Evolutionary conservation across 2,797 vertebrate species (phyloP).

Genomic region (Buceros bicornis): DNA sequence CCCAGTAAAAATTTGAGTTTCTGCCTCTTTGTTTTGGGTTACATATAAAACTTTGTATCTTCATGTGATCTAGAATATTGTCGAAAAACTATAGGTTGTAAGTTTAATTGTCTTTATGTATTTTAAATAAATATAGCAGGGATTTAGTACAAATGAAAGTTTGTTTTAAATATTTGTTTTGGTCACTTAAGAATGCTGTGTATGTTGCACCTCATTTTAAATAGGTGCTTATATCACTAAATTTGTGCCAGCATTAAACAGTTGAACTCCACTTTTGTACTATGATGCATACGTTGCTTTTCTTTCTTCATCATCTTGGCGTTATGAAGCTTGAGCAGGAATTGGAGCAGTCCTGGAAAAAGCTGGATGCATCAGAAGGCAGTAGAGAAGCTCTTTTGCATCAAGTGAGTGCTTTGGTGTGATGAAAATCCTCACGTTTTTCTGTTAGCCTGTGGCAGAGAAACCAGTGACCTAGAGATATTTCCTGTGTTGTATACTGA

Average conservation of each 20-base stretch:
- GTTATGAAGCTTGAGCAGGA: conserved; percentile 87
- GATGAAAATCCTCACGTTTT: conserved; percentile 30
- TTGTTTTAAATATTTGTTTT: neutral
- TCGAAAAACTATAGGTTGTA: neutral
- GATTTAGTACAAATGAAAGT: neutral
- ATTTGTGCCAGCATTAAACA: neutral
- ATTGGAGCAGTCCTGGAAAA: conserved; percentile 83
- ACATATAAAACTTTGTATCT: neutral
- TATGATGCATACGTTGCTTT: neutral
- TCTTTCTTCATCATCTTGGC: conserved; percentile 14
- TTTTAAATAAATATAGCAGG: neutral
- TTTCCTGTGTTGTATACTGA: neutral
- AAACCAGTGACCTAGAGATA: neutral
- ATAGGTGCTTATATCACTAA: neutral
- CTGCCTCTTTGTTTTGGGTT: neutral
- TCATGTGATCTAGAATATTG: neutral
- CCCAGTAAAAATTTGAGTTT: neutral
- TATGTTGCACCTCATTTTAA: neutral
- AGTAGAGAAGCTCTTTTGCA: conserved; percentile 86
- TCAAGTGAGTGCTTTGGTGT: conserved; percentile 83
- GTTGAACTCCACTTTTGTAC: neutral
- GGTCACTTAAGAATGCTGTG: neutral
- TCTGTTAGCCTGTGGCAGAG: neutral
- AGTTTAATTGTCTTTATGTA: neutral
- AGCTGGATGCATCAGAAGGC: conserved; percentile 88